Base-by-base conservation (phyloP, 2,113 vertebrate species). In the Amphilophus citrinellus region DNA sequence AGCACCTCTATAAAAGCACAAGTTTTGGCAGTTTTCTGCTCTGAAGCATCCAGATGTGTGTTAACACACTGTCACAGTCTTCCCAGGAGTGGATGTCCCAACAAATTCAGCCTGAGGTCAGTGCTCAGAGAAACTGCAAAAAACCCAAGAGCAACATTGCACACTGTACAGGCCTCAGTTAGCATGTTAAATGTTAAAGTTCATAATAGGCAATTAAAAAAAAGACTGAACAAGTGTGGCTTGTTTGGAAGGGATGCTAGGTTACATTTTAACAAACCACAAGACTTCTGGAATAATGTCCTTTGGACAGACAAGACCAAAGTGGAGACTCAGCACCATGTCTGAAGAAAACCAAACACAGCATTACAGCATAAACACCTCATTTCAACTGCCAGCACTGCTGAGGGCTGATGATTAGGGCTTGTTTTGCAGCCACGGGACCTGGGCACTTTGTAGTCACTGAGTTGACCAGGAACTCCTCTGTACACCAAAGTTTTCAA, bases 101-200 rank as follows among this genome's bases (percentile, higher is more conserved):
- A 39, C n/a, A 10, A 68, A 44, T 68, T 27, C 3, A 68, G 39
- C 14, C n/a, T n/a, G 24, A 68, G 44, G 24, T 68, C 22, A 0
- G 0, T 27, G 39, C 39, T 27, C 6, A 27, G 39, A 27, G 27
- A 50, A 30, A 1, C 42, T 11, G 65, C 65, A 50, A 50, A 47
- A 42, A 30, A 2, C 14, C 65, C 42, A 68, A 68, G 22, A 50
- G 42, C 42, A 30, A 10, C 3, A 0, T 18, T 1, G 30, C 42
- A 18, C 39, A 0, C 22, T 50, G 15, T 27, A 0, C 65, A 7
- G 42, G 22, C 5, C 27, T 18, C 22, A 50, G 22, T 2, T 47
- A 68, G 9, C 42, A 68, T 2, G 1, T 68, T 68, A 50, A 7
- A 47, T 47, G 14, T 14, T 68, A 47, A 68, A 27, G 65, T 47